A percentile compares a stretch with the other conserved stretches of the same genome.
Evolutionary conservation across 1,140 invertebrate genomes (phyloP).

Genomic region (Bombus soroeensis): DNA sequence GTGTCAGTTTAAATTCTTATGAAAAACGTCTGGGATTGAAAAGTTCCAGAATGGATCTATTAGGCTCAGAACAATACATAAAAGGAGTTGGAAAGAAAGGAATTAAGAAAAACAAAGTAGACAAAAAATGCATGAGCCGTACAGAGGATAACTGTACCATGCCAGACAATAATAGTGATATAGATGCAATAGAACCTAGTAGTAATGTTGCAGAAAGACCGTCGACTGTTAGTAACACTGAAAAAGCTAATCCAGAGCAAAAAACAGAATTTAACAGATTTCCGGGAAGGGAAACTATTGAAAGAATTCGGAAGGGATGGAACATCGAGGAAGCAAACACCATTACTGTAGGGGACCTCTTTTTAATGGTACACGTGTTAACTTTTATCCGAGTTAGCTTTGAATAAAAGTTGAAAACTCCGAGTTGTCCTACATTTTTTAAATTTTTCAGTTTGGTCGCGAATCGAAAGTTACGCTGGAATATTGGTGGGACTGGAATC

Average conservation of each 20-base stretch:
- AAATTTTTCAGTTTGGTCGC: constrained; percentile 86
- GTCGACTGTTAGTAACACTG: constrained; percentile 54
- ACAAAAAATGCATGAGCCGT: constrained; percentile 71
- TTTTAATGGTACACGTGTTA: constrained; percentile 88
- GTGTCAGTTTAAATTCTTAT: constrained; percentile 89
- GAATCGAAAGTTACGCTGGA: constrained; percentile 91
- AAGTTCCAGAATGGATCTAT: constrained; percentile 77
- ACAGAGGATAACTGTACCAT: constrained; percentile 66
- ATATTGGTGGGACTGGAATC: constrained; percentile 89
- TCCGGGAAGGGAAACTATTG: constrained; percentile 82
- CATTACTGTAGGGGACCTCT: constrained; percentile 94
- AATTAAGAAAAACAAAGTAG: constrained; percentile 78
- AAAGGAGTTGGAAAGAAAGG: constrained; percentile 79
- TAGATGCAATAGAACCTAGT: constrained; percentile 75
- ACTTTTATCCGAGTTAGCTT: background rate
- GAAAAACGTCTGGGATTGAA: constrained; percentile 86
- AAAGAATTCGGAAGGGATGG: constrained; percentile 90
- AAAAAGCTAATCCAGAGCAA: constrained; percentile 64
- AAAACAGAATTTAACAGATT: constrained; percentile 73
- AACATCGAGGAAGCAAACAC: constrained; percentile 88
- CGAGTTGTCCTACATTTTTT: background rate
- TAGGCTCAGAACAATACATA: constrained; percentile 78
- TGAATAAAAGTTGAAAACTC: background rate
- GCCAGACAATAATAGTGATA: constrained; percentile 78
- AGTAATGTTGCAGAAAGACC: constrained; percentile 67